These are phyloP conservation scores for Myripristis jacobus DNA, from an alignment of 2,797 vertebrate genomes.

Conservation along the genomic window DNA sequence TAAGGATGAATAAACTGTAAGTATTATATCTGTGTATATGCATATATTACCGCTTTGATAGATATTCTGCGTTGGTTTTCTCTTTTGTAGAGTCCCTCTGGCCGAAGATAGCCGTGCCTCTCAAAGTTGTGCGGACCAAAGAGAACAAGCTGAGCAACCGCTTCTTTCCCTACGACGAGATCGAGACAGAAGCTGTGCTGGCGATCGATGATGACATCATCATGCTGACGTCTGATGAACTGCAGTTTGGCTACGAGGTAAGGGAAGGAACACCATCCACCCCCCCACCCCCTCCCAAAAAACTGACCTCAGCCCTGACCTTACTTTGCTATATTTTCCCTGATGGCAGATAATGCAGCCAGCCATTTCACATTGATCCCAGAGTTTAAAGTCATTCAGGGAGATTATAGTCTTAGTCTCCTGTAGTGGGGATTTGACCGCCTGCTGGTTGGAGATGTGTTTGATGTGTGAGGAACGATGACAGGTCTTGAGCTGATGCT, in stretches of 20 bases:
- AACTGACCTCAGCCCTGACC: slow-evolving; percentile 8
- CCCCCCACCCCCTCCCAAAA: neutral
- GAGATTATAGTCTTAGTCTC: slow-evolving; percentile 65
- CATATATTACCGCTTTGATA: neutral
- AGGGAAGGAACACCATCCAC: slow-evolving; percentile 50
- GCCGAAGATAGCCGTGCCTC: slow-evolving; percentile 95
- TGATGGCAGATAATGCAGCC: slow-evolving; percentile 41
- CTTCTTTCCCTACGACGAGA: slow-evolving; percentile 98
- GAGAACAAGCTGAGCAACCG: slow-evolving; percentile 99
- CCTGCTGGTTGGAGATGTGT: slow-evolving; percentile 57
- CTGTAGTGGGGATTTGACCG: slow-evolving; percentile 50
- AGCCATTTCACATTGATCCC: slow-evolving; percentile 69
- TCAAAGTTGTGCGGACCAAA: slow-evolving; percentile 95
- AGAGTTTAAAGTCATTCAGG: slow-evolving; percentile 63
- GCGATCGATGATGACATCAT: slow-evolving; percentile 99
- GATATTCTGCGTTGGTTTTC: slow-evolving; percentile 3
- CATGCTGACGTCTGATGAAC: slow-evolving; percentile 97
- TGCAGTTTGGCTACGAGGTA: slow-evolving; percentile 99
- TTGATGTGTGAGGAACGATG: slow-evolving; percentile 79
- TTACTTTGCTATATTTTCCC: slow-evolving; percentile 16
- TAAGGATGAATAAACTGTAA: neutral
- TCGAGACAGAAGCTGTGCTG: slow-evolving; percentile 96
- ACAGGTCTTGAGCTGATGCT: slow-evolving; percentile 72
- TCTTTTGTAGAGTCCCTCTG: slow-evolving; percentile 89
- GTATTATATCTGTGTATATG: neutral